Conservation (phyloP, 2,113 vertebrate species). For the Sigmodon hispidus region DNA sequence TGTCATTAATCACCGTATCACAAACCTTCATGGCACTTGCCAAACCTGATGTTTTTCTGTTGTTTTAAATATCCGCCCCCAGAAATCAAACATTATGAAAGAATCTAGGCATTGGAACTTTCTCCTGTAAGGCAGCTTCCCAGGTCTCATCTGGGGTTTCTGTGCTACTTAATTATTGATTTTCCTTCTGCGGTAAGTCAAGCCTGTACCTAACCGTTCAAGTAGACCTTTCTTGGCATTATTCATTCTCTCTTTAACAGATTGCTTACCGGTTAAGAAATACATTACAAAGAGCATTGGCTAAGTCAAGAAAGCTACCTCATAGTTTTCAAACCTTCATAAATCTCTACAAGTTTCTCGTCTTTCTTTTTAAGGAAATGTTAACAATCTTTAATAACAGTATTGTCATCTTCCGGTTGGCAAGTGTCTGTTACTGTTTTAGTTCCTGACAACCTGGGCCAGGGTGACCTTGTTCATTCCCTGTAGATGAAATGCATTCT, state of each 20-base stretch:
- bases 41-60: not conserved
- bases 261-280: not conserved
- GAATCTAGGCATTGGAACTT: not conserved
- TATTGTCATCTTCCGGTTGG: slow-evolving; percentile 46
- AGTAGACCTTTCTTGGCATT: not conserved
- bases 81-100: not conserved
- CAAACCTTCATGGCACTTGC: not conserved
- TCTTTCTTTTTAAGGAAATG: slow-evolving; percentile 47
- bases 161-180: not conserved
- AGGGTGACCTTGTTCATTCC: slow-evolving; percentile 64
- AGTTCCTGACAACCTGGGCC: slow-evolving; percentile 56
- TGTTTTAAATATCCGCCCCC: not conserved
- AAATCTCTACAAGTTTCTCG: slow-evolving; percentile 20
- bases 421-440: slow-evolving; percentile 53
- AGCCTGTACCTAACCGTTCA: not conserved
- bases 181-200: not conserved
- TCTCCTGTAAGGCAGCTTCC: not conserved
- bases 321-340: slow-evolving; percentile 17
- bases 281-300: not conserved
- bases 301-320: not conserved
- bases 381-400: slow-evolving; percentile 39
- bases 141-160: not conserved
- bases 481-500: not conserved
- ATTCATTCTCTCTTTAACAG: slow-evolving; percentile 4
- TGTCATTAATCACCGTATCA: no score